Base-by-base conservation (phyloP, 2,113 vertebrate species). In the Montifringilla adamsi region DNA sequence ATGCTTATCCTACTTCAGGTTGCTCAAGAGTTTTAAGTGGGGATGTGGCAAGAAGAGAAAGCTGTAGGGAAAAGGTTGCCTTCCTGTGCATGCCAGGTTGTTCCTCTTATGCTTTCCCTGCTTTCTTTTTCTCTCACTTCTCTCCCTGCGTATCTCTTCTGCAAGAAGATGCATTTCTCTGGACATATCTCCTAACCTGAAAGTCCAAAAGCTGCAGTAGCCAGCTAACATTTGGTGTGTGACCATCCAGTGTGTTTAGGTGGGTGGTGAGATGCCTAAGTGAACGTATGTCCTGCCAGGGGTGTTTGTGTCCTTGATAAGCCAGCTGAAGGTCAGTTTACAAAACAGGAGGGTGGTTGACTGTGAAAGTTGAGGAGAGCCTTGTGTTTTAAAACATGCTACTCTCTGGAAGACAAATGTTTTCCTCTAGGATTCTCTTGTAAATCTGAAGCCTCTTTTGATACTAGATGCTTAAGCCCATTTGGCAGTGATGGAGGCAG, bases 391-490 rank as follows among this genome's bases (percentile, higher is more conserved):
- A 59, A 55, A 74, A 58, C 22, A 7, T 37, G 26, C 43, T 52
- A 18, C 43, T 67, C 28, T 70, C 56, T 59, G 43, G 41, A 79
- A 83, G 58, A 47, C 50, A 67, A 41, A 37, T 69, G 44, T 59
- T 56, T 81, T 67, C 22, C 50, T 84, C 6, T 68, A 47, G 56
- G 56, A 58, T 59, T 33, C 33, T 73, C 9, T 31, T 17, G 64
- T 78, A 67, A 89, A 81, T 77, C 64, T 70, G 60, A 78, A 82
- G 15, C 21, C 30, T 87, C 30, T 87, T 76, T 83, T 67, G 35
- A 13, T 68, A 50, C 5, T 49, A 16, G 27, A 8, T 76, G 44
- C 44, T 39, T 91, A 35, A 91, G 24, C 41, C 31, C 13, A 30
- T 78, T 55, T 62, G 64, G 43, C 64, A 67, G 19, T 11, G 68